Evolutionary conservation across 2,797 vertebrate genomes (phyloP).

Genomic region (Pangasius sanitwongsei): DNA sequence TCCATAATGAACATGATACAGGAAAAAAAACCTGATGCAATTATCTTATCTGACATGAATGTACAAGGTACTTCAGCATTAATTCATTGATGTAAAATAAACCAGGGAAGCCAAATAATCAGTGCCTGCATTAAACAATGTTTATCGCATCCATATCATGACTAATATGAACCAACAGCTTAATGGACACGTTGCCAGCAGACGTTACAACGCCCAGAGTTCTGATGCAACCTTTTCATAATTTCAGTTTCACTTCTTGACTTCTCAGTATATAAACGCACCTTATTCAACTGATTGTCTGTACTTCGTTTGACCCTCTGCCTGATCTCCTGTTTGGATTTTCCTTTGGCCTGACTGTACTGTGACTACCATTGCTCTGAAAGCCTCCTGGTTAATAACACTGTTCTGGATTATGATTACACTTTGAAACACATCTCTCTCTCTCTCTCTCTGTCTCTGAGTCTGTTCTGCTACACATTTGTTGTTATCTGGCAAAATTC

Average conservation of each 20-base stretch:
- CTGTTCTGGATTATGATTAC: background rate
- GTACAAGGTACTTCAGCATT: background rate
- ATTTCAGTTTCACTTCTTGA: background rate
- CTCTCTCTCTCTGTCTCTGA: background rate
- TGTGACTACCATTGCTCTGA: background rate
- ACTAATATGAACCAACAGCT: background rate
- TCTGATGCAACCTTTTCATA: background rate
- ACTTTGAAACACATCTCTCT: background rate
- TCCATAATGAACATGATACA: background rate
- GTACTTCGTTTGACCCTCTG: background rate
- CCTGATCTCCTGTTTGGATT: background rate
- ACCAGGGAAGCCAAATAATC: background rate
- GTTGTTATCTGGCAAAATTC: background rate
- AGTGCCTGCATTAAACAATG: background rate
- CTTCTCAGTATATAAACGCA: background rate
- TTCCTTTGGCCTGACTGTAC: background rate
- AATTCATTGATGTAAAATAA: background rate
- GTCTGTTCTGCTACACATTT: too few species aligned
- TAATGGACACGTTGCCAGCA: background rate
- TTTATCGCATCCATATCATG: background rate
- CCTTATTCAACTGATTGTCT: background rate
- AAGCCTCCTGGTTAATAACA: background rate
- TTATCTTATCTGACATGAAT: background rate
- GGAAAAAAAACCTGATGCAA: background rate
- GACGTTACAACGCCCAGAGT: background rate